Evolutionary conservation across 30 jellyfish, hydroid and myxozoan species (phyloP), one percentile per base, ranked within the genome.

Genomic region (Clytia hemisphaerica): DNA sequence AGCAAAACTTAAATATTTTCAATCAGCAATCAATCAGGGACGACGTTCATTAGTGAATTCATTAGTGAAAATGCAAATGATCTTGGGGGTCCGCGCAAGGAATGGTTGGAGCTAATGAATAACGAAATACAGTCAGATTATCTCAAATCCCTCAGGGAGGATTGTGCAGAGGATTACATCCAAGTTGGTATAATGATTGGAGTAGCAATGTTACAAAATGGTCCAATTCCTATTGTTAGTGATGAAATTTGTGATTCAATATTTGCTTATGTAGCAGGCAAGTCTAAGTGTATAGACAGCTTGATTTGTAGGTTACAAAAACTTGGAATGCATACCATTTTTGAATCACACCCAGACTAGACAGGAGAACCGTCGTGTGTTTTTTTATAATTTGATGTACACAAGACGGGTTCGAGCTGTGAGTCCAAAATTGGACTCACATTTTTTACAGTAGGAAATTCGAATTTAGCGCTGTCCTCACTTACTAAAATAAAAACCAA

Each of bases 31-130:
- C n/a, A n/a, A n/a, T n/a, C n/a, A n/a, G n/a, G 71, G 25, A 16
- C 53, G 26, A 70, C 82, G 6, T 70, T 70, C 37, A 46, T 47
- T 32, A 40, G 49, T 14, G 60, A 70, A 3, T 70, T 70, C 40
- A 47, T 47, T 57, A 72, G 82, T 19, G 82, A 70, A 36, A 10
- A 21, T 46, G 72, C 82, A 2, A 21, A 14, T 21, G 82, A 70
- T 70, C 26, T 22, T 9, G 82, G 82, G 7, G 82, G 82, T 1
- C 72, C 82, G 19, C 26, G 82, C 14, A 4, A 28, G 9, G 72
- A 70, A 50, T 70, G 82, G 82, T 14, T 70, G 14, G 58, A 33
- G 26, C n/a, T 36, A 2, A 21, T 48, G 16, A 47, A 32, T 9
- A 49, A 44, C 5, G 82, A 70, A 36, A 70, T 70, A 22, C 42